phyloP scores from a whole-genome alignment of 2,888 invertebrate genomes.

The Dolichopus griseipennis region DNA sequence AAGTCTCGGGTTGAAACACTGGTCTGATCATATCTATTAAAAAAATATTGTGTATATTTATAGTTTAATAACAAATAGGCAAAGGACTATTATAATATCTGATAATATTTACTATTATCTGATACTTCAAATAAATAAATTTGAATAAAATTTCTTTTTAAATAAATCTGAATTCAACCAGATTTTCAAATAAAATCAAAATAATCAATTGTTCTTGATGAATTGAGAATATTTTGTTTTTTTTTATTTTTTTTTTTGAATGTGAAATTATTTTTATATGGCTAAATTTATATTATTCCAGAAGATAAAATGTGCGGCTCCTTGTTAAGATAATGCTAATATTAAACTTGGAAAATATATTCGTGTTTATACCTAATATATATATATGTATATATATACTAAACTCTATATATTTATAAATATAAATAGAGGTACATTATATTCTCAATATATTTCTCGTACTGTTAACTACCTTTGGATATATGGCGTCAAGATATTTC shows the following conservation, averaged over 20 bases:
- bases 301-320: slow-evolving; percentile 6
- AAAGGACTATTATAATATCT: too few species aligned
- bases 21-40: too few species aligned
- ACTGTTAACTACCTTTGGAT: slow-evolving; percentile 19
- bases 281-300: background rate
- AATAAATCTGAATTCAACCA: too few species aligned
- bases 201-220: background rate
- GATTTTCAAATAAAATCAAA: too few species aligned
- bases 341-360: slow-evolving; percentile 5
- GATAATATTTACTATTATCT: too few species aligned
- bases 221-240: background rate
- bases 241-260: background rate
- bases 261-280: slow-evolving; percentile 6
- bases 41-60: too few species aligned
- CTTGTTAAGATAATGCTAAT: slow-evolving; percentile 6
- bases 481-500: slow-evolving; percentile 40
- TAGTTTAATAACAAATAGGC: too few species aligned
- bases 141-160: too few species aligned
- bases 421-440: background rate
- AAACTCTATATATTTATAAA: too few species aligned
- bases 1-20: too few species aligned
- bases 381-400: background rate
- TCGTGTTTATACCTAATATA: background rate
- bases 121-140: too few species aligned
- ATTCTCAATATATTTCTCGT: background rate